Evolutionary conservation across 2,888 invertebrate species (phyloP).

Genomic region (Desoria tigrina): DNA sequence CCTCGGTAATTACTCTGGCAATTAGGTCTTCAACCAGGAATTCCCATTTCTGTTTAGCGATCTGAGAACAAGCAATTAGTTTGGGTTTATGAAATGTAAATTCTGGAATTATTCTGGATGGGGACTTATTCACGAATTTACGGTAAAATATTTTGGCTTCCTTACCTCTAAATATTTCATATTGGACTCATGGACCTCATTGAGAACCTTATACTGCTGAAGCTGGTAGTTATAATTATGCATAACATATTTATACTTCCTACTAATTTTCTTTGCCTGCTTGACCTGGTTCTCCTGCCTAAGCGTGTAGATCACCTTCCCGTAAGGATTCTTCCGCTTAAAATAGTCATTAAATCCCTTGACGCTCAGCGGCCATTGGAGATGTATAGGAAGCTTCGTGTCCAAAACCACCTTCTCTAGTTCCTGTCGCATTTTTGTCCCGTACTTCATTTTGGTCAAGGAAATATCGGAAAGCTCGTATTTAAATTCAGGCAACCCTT

Average conservation of each 20-base stretch:
- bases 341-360: constrained; percentile 17
- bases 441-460: constrained; percentile 11
- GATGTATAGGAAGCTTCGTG: constrained; percentile 12
- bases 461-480: constrained; percentile 25
- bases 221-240: background rate
- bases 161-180: background rate
- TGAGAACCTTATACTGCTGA: background rate
- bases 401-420: constrained; percentile 12
- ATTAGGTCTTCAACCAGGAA: background rate
- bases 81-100: background rate
- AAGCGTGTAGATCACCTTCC: constrained; percentile 12
- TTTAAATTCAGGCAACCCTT: constrained; percentile 19
- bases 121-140: no score
- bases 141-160: no score
- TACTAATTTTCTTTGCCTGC: background rate
- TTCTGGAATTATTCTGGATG: no score
- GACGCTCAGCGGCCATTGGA: constrained; percentile 25
- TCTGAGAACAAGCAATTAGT: background rate
- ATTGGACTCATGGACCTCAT: background rate
- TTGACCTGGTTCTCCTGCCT: background rate
- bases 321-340: constrained; percentile 24
- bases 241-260: background rate
- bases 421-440: constrained; percentile 15
- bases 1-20: background rate
- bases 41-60: background rate